Evolutionary conservation across 1,140 invertebrate genomes (phyloP), one percentile per base, ranked within the genome.

Genomic region (Macrosteles quadrilineatus): DNA sequence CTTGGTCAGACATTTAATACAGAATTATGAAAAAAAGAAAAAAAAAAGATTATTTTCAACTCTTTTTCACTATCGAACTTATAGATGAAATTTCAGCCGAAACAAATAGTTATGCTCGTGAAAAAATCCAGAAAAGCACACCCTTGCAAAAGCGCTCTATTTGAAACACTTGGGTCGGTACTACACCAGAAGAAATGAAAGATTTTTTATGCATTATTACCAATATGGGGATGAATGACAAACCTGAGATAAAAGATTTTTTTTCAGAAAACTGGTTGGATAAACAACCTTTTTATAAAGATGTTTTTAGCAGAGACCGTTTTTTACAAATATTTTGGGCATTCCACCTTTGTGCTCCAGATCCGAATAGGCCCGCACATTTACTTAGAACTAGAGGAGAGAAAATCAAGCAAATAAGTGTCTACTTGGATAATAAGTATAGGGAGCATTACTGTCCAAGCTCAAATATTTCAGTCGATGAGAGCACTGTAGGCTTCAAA

Each of bases 281-380:
- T 21, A 6, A 68, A 11, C 30, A 66, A 29, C 68, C 25, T 4
- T 69, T 69, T 64, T 69, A 27, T 45, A 69, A 59, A 66, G 31
- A 66, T 21, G 19, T 66, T 32, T 66, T 66, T 14, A 4, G 3
- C 32, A 66, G 40, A 40, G 63, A 66, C 19, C 19, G 63, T 36
- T 66, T 66, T 40, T 36, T 36, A 23, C 63, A 66, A 21, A 66
- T 66, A 4, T 66, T 66, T 40, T 66, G 63, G 63, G 40, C 32
- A 21, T 21, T 66, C 2, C 63, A 66, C 23, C 12, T 66, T n/a
- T 36, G 31, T 23, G 12, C 63, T 19, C 31, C 63, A n/a, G n/a
- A n/a, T 45, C 31, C 63, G 6, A 6, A 29, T 36, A 32, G 63
- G 3, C 63, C 63, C 11, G 25, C 40, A 17, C 19, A 12, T 3